Conservation (phyloP, 1,140 invertebrate genomes). For the Pseudachorutes palmiensis region DNA sequence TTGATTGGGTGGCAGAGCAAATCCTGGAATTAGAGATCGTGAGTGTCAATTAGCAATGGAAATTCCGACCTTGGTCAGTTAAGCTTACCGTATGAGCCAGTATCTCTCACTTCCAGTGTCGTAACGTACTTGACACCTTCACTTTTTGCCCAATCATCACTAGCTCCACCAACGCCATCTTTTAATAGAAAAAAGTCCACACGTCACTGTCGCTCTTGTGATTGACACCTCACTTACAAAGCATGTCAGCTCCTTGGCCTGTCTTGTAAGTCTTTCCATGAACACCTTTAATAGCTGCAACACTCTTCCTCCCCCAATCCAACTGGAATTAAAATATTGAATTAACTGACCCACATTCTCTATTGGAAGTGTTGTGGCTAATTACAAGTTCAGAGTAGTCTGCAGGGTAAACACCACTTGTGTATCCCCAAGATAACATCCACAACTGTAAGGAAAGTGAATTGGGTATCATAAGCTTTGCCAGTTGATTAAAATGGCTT, state of each 20-base stretch:
- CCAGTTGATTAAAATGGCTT: neutral
- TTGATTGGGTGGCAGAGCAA: constrained; percentile 1
- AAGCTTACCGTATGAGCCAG: neutral
- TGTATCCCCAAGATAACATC: neutral
- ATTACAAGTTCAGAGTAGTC: neutral
- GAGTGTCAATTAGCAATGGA: no score
- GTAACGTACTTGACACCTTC: neutral
- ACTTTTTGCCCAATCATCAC: constrained; percentile 9
- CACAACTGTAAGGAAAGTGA: neutral
- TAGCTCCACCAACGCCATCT: neutral
- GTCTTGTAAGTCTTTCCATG: neutral
- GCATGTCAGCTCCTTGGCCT: neutral
- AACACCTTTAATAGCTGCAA: neutral
- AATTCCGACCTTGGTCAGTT: neutral
- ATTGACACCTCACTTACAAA: no score
- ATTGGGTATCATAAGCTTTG: neutral
- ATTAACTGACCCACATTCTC: neutral
- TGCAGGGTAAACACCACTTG: neutral
- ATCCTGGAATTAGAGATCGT: no score
- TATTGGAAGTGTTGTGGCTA: neutral
- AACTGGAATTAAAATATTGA: neutral
- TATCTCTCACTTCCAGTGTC: constrained; percentile 4
- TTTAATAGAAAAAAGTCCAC: no score
- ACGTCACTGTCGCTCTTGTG: no score
- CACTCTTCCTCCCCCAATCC: neutral